Evolutionary conservation across 2,888 invertebrate species (phyloP), one percentile per base, ranked within the genome.

Genomic region (Odiellus spinosus): DNA sequence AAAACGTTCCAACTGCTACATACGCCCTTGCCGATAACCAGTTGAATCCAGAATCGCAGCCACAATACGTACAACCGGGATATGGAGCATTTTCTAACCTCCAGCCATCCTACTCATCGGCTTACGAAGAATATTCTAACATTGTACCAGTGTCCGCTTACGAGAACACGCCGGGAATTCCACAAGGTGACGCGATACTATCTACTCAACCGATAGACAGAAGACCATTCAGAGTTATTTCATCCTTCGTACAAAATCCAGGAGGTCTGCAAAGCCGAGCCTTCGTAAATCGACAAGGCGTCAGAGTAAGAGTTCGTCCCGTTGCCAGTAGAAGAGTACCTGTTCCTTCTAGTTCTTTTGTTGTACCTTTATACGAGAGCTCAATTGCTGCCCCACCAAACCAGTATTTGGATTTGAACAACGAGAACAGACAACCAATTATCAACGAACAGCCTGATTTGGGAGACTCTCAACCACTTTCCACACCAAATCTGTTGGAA

Each of bases 211-310:
- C 3, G 38, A 38, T 18, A 38, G 18, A 38, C 38, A 15, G 15
- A 38, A 38, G n/a, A 18, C 26, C 26, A 26, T 26, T 4, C 15
- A 15, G 38, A 8, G 38, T 38, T 15, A n/a, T 38, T 14, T 17
- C 52, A 39, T 52, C 52, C 19, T 32, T 52, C 8, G 44, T 52
- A 18, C 50, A 50, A 34, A 50, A 48, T 17, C 48, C 41, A 20
- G 33, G 40, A 8, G 50, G 48, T 11, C 20, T 52, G 19, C 15
- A 46, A 34, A 50, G 50, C 40, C 46, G 49, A 8, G 46, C 46
- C 8, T 47, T 50, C 40, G 48, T 42, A 15, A 48, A 46, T 2
- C 48, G 56, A 45, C 54, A 53, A 2, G 55, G 55, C 17, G 52
- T 53, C n/a, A 32, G 56, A 35, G 51, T 56, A 5, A 40, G 52